These are phyloP conservation scores for Sinella curviseta DNA, from an alignment of 1,140 invertebrate species.

Conservation along the genomic window DNA sequence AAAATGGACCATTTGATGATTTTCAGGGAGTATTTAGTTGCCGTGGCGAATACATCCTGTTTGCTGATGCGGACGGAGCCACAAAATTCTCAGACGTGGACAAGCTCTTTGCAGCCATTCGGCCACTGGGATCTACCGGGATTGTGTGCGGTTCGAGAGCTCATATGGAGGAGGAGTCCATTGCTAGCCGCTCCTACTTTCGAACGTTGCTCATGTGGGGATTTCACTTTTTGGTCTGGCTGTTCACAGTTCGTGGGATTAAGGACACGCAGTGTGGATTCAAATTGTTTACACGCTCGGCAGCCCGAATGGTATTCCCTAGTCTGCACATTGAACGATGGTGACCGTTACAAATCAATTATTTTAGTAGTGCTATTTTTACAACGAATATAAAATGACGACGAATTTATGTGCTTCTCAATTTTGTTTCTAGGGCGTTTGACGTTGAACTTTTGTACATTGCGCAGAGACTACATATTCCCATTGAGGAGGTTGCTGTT, in stretches of 20 bases:
- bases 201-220: slow-evolving; percentile 96
- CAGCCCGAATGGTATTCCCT: slow-evolving; percentile 78
- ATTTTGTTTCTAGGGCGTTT: slow-evolving; percentile 79
- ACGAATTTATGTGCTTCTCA: no score
- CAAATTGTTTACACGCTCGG: slow-evolving; percentile 86
- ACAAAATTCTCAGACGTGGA: slow-evolving; percentile 89
- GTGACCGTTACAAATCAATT: slow-evolving; percentile 59
- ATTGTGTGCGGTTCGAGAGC: slow-evolving; percentile 87
- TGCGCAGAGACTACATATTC: slow-evolving; percentile 81
- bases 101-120: slow-evolving; percentile 66
- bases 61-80: slow-evolving; percentile 99
- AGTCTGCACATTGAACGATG: slow-evolving; percentile 96
- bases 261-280: slow-evolving; percentile 98
- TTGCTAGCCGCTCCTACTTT: slow-evolving; percentile 77
- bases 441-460: slow-evolving; percentile 97
- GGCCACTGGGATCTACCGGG: slow-evolving; percentile 54
- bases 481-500: slow-evolving; percentile 86
- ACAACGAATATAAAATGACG: no score
- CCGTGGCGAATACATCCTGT: slow-evolving; percentile 84
- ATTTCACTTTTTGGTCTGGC: slow-evolving; percentile 93
- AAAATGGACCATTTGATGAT: slow-evolving; percentile 23
- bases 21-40: slow-evolving; percentile 85
- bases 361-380: no score
- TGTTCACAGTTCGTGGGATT: slow-evolving; percentile 82
- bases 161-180: slow-evolving; percentile 92